Base-by-base conservation (phyloP, 2,888 invertebrate genomes). In the Drosophila engyochracea region DNA sequence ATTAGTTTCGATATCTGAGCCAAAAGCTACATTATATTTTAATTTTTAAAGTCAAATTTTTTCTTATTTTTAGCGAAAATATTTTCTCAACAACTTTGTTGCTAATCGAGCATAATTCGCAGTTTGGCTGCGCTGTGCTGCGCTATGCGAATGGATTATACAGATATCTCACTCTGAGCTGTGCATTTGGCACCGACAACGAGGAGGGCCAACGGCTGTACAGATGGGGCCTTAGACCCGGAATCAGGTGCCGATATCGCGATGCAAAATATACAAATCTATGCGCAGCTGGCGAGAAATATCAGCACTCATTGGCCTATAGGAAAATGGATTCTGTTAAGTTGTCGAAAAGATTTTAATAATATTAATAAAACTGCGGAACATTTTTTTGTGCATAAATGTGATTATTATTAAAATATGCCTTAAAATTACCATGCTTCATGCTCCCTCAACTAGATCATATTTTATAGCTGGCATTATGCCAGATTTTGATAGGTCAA, bases 71-170 rank as follows among this genome's bases (percentile, higher is more conserved):
- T 16, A 79, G 83, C 7, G 4, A 0, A 10, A 4, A 0, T 2
- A 19, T 25, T 2, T 51, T 44, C 0, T 52, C 33, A n/a, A 16
- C 77, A 1, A 16, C 72, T 1, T 31, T 82, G 9, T 35, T 83
- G 10, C 44, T 83, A 0, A 55, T 68, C 28, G 83, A 83, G 7
- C 47, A 72, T 9, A 80, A 80, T 4, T 35, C 74, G 0, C 49
- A 65, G 2, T 74, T 74, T 6, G 83, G 80, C 0, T 83, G 84
- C 30, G 67, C 72, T 2, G 47, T 39, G 0, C 10, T 84, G 12
- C 25, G 22, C 1, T 70, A 65, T 25, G 10, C 7, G 0, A n/a
- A 19, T 4, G 31, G 14, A 0, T 6, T 41, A 1, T 63, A 49
- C 6, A 31, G 10, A 3, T 66, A 61, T 12, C 1, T 78, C 0